These are phyloP conservation scores for Oopsacas minuta DNA, from an alignment of 37 sponge, comb jelly and placozoan genomes.

Conservation along the genomic window DNA sequence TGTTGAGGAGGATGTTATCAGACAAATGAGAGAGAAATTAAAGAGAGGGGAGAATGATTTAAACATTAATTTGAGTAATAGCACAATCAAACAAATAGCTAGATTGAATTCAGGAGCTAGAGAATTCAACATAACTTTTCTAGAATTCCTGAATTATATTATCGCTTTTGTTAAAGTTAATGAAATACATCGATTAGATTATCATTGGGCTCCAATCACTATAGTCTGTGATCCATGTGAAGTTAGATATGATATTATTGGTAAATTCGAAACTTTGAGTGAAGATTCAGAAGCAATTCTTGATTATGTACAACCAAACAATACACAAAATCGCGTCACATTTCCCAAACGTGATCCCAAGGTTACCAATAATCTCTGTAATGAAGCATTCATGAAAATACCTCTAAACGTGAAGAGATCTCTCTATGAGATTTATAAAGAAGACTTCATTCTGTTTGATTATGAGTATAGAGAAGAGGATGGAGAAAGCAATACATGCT, in stretches of 20 bases:
- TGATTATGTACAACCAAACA: background rate
- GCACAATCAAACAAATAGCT: background rate
- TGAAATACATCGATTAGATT: background rate
- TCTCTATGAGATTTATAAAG: background rate
- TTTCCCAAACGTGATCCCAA: background rate
- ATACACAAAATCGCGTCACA: background rate
- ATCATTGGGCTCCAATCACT: slow-evolving; percentile 13
- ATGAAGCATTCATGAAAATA: background rate
- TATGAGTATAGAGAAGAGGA: background rate
- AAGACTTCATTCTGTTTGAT: background rate
- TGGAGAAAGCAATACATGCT: too few species aligned
- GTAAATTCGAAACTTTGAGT: background rate
- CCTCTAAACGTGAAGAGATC: background rate
- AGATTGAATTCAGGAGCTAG: background rate
- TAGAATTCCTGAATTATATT: slow-evolving; percentile 6
- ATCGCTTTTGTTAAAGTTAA: background rate
- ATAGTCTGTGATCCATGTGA: background rate
- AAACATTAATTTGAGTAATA: background rate
- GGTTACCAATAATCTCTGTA: background rate
- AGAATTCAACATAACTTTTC: background rate
- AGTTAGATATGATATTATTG: background rate
- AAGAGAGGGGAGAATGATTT: background rate
- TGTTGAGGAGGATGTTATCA: background rate
- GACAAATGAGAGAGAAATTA: background rate
- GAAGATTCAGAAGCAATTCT: background rate